Conservation (phyloP, 2,888 invertebrate species). For the Metellina segmentata region DNA sequence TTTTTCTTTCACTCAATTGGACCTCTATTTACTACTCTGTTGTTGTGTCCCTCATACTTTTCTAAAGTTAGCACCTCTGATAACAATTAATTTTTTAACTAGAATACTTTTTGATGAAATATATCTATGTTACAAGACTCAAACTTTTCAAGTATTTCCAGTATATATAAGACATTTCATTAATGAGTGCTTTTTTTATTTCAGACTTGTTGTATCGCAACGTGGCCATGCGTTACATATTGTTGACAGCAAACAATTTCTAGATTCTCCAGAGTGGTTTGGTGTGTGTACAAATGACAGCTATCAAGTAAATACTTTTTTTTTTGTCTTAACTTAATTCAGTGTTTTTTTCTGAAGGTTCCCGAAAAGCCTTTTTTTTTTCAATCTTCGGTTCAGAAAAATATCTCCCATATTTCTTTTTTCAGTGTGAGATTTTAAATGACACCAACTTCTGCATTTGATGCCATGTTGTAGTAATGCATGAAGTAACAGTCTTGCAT, state of each 20-base stretch:
- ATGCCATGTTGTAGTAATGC: too few relatives aligned
- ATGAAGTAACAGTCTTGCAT: too few relatives aligned
- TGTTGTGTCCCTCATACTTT: too few relatives aligned
- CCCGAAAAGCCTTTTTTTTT: neutral
- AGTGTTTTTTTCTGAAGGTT: neutral
- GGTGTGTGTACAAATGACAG: conserved; percentile 92
- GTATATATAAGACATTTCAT: too few relatives aligned
- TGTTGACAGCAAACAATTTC: conserved; percentile 92
- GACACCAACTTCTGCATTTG: neutral
- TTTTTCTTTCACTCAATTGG: too few relatives aligned
- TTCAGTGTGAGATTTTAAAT: neutral
- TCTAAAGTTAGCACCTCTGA: too few relatives aligned
- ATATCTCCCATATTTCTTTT: neutral
- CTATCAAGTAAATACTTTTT: conserved; percentile 86
- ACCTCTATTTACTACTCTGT: too few relatives aligned
- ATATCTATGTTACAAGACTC: too few relatives aligned
- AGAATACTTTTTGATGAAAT: too few relatives aligned
- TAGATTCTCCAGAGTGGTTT: conserved; percentile 94
- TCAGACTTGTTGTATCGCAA: conserved; percentile 90
- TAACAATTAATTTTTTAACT: too few relatives aligned
- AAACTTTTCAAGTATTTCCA: too few relatives aligned
- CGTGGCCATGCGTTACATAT: conserved; percentile 91
- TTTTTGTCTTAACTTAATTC: neutral
- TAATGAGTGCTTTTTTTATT: neutral
- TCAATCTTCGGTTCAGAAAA: neutral